Percentiles rank a stretch among this genome's conserved stretches.
phyloP scores from a whole-genome alignment of 2,888 invertebrate genomes.

The Ganaspis brasiliensis region DNA sequence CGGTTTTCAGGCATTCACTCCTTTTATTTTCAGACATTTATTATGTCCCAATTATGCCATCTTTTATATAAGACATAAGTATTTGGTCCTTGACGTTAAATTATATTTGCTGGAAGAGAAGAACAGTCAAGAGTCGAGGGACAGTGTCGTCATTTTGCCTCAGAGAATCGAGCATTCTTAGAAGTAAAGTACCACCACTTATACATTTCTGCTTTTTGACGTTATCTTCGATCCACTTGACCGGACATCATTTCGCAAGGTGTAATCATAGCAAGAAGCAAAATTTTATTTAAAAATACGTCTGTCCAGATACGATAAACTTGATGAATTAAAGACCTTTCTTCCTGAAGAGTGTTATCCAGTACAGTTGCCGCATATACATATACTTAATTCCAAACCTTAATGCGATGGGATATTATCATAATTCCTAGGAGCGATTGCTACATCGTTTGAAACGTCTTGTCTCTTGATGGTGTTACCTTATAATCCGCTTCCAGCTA shows the following conservation, averaged over 20 bases:
- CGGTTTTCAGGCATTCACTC: too few relatives aligned
- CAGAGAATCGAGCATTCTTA: slow-evolving; percentile 70
- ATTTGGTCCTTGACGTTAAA: slow-evolving; percentile 63
- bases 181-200: slow-evolving; percentile 69
- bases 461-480: slow-evolving; percentile 33
- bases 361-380: neutral
- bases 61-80: neutral
- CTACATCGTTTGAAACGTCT: slow-evolving; percentile 36
- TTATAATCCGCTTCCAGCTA: slow-evolving; percentile 36
- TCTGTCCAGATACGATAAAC: slow-evolving; percentile 13
- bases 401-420: slow-evolving; percentile 39
- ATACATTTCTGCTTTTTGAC: slow-evolving; percentile 58
- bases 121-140: slow-evolving; percentile 63
- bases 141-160: slow-evolving; percentile 68
- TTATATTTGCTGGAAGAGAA: slow-evolving; percentile 67
- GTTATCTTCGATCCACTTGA: slow-evolving; percentile 58
- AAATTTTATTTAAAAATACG: slow-evolving; percentile 27
- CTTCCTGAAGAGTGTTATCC: slow-evolving; percentile 33
- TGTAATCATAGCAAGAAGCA: slow-evolving; percentile 48
- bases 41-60: slow-evolving; percentile 29
- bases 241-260: slow-evolving; percentile 63
- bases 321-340: slow-evolving; percentile 42
- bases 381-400: slow-evolving; percentile 21
- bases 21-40: neutral
- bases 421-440: slow-evolving; percentile 39